Evolutionary conservation across 35 echinoderm and acorn worm species (phyloP).

Genomic region (Patiria miniata): DNA sequence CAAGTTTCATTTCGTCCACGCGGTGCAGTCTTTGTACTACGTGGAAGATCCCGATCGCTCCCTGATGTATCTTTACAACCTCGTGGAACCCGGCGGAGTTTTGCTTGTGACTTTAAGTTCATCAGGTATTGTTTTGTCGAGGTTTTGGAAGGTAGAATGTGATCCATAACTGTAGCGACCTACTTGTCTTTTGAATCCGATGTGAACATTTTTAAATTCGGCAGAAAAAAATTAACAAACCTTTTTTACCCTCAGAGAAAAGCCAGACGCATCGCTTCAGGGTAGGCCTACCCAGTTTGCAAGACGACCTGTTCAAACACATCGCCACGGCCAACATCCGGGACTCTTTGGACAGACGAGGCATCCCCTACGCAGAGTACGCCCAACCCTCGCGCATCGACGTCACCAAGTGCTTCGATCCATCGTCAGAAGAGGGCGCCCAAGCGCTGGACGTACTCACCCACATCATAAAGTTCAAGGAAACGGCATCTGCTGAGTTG

Average conservation of each 20-base stretch:
- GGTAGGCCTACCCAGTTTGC: not conserved
- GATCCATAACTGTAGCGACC: no score
- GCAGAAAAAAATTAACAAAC: slow-evolving; percentile 26
- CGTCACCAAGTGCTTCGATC: slow-evolving; percentile 44
- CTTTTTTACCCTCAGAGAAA: no score
- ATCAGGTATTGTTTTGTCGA: not conserved
- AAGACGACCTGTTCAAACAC: not conserved
- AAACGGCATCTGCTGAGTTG: slow-evolving; percentile 41
- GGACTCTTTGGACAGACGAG: not conserved
- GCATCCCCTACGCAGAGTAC: slow-evolving; percentile 11
- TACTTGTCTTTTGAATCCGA: not conserved
- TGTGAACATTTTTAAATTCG: not conserved
- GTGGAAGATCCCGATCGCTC: slow-evolving; percentile 30
- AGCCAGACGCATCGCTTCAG: not conserved
- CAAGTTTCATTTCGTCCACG: slow-evolving; percentile 69
- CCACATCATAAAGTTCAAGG: slow-evolving; percentile 35
- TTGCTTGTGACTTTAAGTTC: slow-evolving; percentile 38
- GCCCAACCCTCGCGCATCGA: slow-evolving; percentile 5
- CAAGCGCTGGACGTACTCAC: slow-evolving; percentile 57
- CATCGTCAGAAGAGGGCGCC: slow-evolving; percentile 13
- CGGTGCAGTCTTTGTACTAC: slow-evolving; percentile 69
- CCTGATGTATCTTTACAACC: slow-evolving; percentile 39
- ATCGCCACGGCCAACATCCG: not conserved
- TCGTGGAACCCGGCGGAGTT: slow-evolving; percentile 63
- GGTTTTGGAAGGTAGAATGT: not conserved